A percentile compares a stretch with the other conserved stretches of the same genome.
Conservation (phyloP, 1,140 invertebrate species). For the Bombus superbus region DNA sequence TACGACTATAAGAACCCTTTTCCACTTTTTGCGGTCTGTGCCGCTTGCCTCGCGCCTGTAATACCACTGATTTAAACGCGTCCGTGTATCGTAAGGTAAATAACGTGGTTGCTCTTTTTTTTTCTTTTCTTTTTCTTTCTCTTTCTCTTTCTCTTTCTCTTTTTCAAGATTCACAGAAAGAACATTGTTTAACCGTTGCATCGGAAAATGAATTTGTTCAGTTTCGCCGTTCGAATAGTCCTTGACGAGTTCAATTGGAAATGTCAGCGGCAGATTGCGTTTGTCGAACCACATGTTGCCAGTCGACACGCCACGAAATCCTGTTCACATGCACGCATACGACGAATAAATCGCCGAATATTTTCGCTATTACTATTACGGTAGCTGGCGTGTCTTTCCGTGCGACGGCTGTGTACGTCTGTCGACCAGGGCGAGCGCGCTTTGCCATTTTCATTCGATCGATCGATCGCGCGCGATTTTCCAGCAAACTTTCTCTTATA, state of each 20-base stretch:
- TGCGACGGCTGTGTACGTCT: conserved; percentile 40
- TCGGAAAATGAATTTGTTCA: neutral
- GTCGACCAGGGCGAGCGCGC: neutral
- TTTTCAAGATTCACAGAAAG: neutral
- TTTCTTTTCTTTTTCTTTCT: neutral
- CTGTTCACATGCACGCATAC: conserved; percentile 42
- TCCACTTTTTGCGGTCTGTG: conserved; percentile 66
- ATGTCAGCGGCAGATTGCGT: conserved; percentile 79
- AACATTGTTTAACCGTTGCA: too few species aligned
- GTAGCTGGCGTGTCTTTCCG: conserved; percentile 29
- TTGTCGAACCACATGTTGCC: conserved; percentile 73
- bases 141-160: too few species aligned
- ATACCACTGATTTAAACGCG: conserved; percentile 7
- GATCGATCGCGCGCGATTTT: conserved; percentile 14
- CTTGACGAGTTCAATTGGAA: conserved; percentile 61
- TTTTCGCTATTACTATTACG: conserved; percentile 62
- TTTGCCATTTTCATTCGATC: conserved; percentile 41
- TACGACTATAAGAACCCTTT: conserved; percentile 78
- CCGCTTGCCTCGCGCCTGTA: neutral
- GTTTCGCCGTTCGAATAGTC: conserved; percentile 20
- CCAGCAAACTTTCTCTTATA: neutral
- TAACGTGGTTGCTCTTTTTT: too few species aligned
- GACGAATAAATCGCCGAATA: conserved; percentile 59
- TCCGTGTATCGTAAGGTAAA: neutral
- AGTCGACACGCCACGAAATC: conserved; percentile 63